A percentile compares a stretch with the other conserved stretches of the same genome.
Evolutionary conservation across 37 sponge, comb jelly and placozoan species (phyloP).

Genomic region (Aphrocallistes beatrix): DNA sequence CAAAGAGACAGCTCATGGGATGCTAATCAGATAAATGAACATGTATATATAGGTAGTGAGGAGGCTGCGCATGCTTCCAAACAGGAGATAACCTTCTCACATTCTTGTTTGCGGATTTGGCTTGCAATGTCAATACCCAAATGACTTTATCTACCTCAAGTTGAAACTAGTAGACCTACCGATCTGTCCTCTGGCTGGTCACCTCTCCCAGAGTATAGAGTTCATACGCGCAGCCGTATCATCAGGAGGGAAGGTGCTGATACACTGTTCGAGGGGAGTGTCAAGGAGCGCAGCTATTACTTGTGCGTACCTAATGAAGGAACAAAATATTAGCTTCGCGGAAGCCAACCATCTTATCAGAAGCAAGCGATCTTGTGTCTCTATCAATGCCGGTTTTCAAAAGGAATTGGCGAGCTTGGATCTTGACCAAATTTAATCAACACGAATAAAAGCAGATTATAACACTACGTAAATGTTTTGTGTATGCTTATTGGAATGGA

Average conservation of each 20-base stretch:
- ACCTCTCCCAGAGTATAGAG: neutral
- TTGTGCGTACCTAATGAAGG: neutral
- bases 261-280: neutral
- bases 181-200: neutral
- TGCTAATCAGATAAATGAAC: neutral
- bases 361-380: neutral
- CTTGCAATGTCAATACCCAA: neutral
- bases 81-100: neutral
- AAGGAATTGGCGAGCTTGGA: neutral
- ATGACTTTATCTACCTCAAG: neutral
- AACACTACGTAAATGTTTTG: neutral
- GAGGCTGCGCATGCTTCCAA: neutral
- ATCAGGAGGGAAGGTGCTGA: neutral
- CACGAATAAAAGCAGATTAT: neutral
- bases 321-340: neutral
- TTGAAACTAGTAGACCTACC: constrained; percentile 1
- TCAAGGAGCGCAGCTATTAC: neutral
- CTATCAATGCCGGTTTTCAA: neutral
- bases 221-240: neutral
- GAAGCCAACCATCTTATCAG: neutral
- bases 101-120: neutral
- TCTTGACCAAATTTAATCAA: neutral
- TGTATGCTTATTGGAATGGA: too few relatives aligned
- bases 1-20: neutral
- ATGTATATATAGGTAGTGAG: neutral